A percentile compares a stretch with the other conserved stretches of the same genome.
Evolutionary conservation across 2,888 invertebrate species (phyloP).

Genomic region (Apantesis nais): DNA sequence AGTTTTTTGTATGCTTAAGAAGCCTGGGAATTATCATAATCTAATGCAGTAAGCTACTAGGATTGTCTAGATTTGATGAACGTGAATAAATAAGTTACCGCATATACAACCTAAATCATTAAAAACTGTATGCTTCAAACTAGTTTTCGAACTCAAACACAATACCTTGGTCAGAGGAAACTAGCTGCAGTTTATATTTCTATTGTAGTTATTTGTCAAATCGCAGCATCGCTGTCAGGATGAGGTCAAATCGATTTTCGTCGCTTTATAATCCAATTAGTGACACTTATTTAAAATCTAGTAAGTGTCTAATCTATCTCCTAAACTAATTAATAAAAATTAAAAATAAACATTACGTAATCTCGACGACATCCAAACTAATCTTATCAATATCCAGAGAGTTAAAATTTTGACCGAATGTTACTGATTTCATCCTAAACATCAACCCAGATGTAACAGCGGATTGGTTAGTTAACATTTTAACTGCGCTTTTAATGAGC

Average conservation of each 20-base stretch:
- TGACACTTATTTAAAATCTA: too few species aligned
- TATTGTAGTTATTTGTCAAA: not conserved
- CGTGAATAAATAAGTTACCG: too few species aligned
- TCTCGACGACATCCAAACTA: not conserved
- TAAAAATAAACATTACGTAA: not conserved
- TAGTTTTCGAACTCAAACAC: too few species aligned
- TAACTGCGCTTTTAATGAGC: slow-evolving; percentile 62
- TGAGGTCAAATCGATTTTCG: too few species aligned
- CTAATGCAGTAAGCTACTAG: not conserved
- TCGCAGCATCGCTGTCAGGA: too few species aligned
- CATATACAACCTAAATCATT: too few species aligned
- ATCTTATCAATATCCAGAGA: not conserved
- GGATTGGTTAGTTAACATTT: slow-evolving; percentile 55
- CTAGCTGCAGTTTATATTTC: not conserved
- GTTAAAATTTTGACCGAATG: not conserved
- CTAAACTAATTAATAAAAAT: not conserved
- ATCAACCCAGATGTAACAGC: slow-evolving; percentile 34
- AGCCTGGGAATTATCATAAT: not conserved
- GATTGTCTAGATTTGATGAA: not conserved
- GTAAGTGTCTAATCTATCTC: too few species aligned
- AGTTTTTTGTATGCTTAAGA: slow-evolving; percentile 14
- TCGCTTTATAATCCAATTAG: too few species aligned
- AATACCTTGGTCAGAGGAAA: too few species aligned
- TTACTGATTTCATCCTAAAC: slow-evolving; percentile 32
- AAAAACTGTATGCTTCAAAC: too few species aligned